phyloP scores from a whole-genome alignment of 2,797 vertebrate species.

The Pantherophis vulpinus region DNA sequence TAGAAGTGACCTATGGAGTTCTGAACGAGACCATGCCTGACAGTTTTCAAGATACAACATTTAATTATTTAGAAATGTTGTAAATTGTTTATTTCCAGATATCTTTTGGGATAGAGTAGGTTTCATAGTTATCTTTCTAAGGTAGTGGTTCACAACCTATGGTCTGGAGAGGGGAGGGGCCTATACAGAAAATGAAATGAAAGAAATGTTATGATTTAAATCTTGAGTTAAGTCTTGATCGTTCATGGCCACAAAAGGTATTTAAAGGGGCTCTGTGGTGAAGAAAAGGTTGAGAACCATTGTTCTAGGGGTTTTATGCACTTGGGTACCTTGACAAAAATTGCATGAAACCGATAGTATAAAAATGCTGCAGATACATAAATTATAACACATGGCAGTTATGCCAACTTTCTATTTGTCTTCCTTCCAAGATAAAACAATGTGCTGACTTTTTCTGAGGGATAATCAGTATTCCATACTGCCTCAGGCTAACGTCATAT shows the following conservation, averaged over 20 bases:
- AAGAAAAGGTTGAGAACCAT: neutral
- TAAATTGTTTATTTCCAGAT: neutral
- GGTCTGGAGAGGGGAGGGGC: neutral
- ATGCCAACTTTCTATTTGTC: neutral
- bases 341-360: neutral
- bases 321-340: neutral
- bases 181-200: neutral
- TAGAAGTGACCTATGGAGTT: neutral
- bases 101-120: neutral
- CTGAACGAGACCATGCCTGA: neutral
- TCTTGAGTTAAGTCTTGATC: neutral
- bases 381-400: neutral
- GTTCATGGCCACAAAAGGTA: neutral
- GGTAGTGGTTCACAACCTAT: neutral
- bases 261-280: neutral
- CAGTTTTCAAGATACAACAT: neutral
- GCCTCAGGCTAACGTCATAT: neutral
- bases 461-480: rapidly evolving
- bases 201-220: neutral
- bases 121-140: neutral
- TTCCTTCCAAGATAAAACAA: neutral
- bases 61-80: neutral
- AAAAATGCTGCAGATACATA: neutral
- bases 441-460: neutral
- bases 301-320: neutral